phyloP scores from a whole-genome alignment of 2,113 vertebrate species.

The Tinamus guttatus region DNA sequence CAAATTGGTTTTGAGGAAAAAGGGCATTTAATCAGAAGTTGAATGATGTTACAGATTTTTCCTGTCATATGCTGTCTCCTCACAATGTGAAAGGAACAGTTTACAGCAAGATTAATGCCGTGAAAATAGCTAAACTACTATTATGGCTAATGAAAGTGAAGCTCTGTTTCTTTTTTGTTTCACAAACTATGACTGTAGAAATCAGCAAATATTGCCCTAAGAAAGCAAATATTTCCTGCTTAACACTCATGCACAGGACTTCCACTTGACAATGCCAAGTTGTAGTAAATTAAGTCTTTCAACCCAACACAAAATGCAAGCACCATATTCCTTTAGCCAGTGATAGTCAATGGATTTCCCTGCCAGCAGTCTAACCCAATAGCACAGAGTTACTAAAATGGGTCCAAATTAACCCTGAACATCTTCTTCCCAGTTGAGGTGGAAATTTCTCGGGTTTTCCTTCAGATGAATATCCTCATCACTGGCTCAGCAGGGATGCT shows the following conservation, averaged over 20 bases:
- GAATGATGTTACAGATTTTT: constrained; percentile 53
- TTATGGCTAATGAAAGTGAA: neutral
- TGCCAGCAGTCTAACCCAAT: neutral
- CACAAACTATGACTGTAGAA: neutral
- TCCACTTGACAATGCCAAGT: neutral
- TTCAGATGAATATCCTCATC: neutral
- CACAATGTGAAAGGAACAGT: constrained; percentile 30
- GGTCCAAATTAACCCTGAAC: neutral
- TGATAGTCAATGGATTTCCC: neutral
- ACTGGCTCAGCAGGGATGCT: neutral
- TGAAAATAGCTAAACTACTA: constrained; percentile 30
- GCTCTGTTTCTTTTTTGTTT: constrained; percentile 1
- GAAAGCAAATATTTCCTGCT: neutral
- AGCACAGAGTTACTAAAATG: neutral
- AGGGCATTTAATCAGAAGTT: constrained; percentile 44
- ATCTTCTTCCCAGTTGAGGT: neutral
- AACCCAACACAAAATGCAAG: neutral
- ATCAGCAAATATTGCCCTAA: constrained; percentile 3
- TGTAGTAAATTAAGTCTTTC: neutral
- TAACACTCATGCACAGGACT: neutral
- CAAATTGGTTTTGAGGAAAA: constrained; percentile 29
- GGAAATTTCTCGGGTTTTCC: neutral
- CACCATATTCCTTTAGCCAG: neutral
- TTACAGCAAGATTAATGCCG: constrained; percentile 38
- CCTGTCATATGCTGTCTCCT: constrained; percentile 30